phyloP scores from a whole-genome alignment of 2,888 invertebrate genomes.

The Mylabris sibirica region DNA sequence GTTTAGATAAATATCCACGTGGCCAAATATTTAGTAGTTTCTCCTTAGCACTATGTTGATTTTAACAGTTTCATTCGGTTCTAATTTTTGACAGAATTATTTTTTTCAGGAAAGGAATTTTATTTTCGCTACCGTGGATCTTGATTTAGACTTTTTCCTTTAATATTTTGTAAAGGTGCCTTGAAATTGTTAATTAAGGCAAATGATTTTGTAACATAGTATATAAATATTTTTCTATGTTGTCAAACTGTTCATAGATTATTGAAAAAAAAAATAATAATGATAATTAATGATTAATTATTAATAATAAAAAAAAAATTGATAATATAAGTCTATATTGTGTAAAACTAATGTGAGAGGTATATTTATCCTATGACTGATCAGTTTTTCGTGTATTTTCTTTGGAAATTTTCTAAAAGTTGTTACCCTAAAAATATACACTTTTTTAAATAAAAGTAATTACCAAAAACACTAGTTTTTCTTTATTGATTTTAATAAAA shows the following conservation, averaged over 20 bases:
- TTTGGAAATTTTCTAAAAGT: conserved; percentile 52
- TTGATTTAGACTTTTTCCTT: conserved; percentile 41
- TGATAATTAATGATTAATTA: conserved; percentile 33
- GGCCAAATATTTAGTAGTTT: conserved; percentile 55
- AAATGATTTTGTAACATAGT: conserved; percentile 75
- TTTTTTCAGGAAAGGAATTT: conserved; percentile 6
- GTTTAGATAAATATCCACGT: conserved; percentile 59
- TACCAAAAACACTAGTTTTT: neutral
- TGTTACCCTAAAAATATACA: conserved; percentile 55
- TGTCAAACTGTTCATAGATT: conserved; percentile 63
- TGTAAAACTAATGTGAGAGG: conserved; percentile 57
- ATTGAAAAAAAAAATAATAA: conserved; percentile 35
- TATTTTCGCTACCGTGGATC: conserved; percentile 49
- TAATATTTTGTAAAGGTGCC: conserved; percentile 63
- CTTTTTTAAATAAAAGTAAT: conserved; percentile 51
- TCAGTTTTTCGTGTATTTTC: conserved; percentile 48
- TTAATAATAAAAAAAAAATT: conserved; percentile 15
- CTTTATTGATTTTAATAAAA: too few species aligned
- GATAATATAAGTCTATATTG: conserved; percentile 46
- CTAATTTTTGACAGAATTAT: conserved; percentile 9
- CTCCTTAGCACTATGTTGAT: conserved; percentile 42
- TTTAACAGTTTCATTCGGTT: conserved; percentile 15
- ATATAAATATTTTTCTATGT: conserved; percentile 77
- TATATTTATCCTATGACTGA: conserved; percentile 58
- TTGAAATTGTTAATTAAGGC: conserved; percentile 68